Evolutionary conservation across 2,797 vertebrate genomes (phyloP).

Genomic region (Eupleurogrammus muticus): DNA sequence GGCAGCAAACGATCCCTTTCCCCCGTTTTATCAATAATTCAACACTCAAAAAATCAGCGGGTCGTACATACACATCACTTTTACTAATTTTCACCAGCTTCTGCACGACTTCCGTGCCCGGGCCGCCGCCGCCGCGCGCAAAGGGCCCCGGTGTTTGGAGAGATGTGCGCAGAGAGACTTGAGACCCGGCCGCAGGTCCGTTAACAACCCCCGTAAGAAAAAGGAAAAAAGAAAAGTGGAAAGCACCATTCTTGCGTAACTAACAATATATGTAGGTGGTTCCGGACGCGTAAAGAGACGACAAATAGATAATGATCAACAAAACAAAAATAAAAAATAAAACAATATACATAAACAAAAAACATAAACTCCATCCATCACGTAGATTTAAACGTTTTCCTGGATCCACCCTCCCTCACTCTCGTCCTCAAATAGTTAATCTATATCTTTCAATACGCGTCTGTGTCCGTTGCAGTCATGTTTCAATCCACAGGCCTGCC

Average conservation of each 20-base stretch:
- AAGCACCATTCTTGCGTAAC: conserved; percentile 74
- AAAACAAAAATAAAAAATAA: conserved; percentile 38
- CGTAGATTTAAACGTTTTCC: conserved; percentile 56
- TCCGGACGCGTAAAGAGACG: conserved; percentile 63
- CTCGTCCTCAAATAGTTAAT: conserved; percentile 41
- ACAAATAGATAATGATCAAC: conserved; percentile 60
- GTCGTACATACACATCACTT: conserved; percentile 89
- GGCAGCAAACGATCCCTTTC: conserved; percentile 81
- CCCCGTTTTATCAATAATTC: conserved; percentile 90
- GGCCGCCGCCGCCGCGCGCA: conserved; percentile 62
- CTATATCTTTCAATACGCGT: conserved; percentile 55
- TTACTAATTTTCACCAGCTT: conserved; percentile 90
- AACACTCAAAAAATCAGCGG: conserved; percentile 87
- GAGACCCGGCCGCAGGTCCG: conserved; percentile 76
- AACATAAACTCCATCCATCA: conserved; percentile 64
- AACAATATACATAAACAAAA: no score
- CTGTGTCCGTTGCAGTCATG: conserved; percentile 43
- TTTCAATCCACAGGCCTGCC: conserved; percentile 35
- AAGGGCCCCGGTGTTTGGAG: conserved; percentile 74
- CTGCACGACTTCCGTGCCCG: conserved; percentile 81
- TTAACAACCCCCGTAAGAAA: conserved; percentile 79
- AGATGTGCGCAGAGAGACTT: conserved; percentile 81
- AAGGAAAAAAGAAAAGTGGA: conserved; percentile 75
- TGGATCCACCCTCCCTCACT: not conserved
- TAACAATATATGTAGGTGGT: conserved; percentile 72